Base-by-base conservation (phyloP, 1,140 invertebrate genomes). In the Drosophila truncata region DNA sequence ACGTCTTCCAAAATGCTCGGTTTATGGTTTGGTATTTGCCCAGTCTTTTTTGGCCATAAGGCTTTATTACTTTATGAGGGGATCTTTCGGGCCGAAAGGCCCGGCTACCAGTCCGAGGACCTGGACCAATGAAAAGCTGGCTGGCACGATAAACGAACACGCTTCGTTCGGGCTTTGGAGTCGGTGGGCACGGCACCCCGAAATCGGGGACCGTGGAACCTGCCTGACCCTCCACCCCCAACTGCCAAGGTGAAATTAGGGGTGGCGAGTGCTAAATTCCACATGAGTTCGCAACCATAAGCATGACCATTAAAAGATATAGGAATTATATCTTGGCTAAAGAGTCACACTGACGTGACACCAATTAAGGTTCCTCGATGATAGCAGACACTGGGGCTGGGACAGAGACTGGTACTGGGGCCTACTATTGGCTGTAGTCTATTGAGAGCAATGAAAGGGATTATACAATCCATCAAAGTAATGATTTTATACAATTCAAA, bases 11-110 rank as follows among this genome's bases (percentile, higher is more conserved):
- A 59, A 66, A 58, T 42, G 57, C 33, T 18, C 4, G 0, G 13
- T 59, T 76, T 77, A 55, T 55, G 13, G 18, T 7, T 27, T 35
- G 3, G 0, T 71, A 20, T 72, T 59, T 71, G 20, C 66, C 1
- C 4, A 41, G 29, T 44, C 29, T 60, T 71, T 60, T 71, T 31
- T 50, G 35, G 39, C 18, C 33, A 46, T 62, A 33, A 52, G 18
- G 23, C 16, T 69, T 78, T 57, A 78, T 61, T 55, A 16, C 42
- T 77, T 61, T 69, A 54, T 20, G 18, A n/a, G 16, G n/a, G 39
- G 73, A 31, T n/a, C 14, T 54, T 52, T 14, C 5, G 8, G 23
- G 33, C 13, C 14, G n/a, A 33, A 35, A 47, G n/a, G 35, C 16
- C 27, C 20, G 23, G 72, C 73, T 76, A 37, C 52, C 44, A 50